Base-by-base conservation (phyloP, 2,797 vertebrate species). In the Bradypodion pumilum region DNA sequence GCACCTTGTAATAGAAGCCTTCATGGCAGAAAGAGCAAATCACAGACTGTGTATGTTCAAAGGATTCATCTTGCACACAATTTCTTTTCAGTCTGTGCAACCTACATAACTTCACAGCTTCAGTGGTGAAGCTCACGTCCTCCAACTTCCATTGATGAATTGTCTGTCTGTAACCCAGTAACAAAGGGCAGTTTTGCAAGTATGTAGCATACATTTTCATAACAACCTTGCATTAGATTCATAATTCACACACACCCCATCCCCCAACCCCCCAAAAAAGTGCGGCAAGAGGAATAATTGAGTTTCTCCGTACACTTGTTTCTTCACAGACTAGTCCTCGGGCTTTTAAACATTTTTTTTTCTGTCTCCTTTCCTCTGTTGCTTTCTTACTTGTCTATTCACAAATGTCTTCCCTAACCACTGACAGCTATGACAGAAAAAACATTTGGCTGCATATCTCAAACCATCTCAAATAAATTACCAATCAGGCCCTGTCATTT, bases 171-270 rank as follows among this genome's bases (percentile, higher is more conserved):
- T 84, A 82, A 80, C 37, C 74, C 72, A 74, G 81, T 92, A 91
- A 93, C 87, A 69, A 93, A 81, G 27, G 78, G 44, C 74, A 85
- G 76, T 90, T 92, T 90, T 89, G 90, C 86, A 88, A 84, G 83
- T 78, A 66, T 73, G 87, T 82, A 52, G 49, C 85, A 93, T 91
- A 72, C 90, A 92, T 93, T 94, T 92, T 92, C 92, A 60, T 80
- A 90, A 87, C 37, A 91, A 68, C 60, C 78, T 10, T 86, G 91
- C 69, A 78, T 74, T 84, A 84, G 83, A 78, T 93, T 88, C 87
- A 62, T 87, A 92, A 90, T 92, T 46, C 63, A 73, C 89, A n/a
- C 80, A 66, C n/a, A 12, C 12, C 37, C 44, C 85, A 85, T 84
- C 75, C n/a, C n/a, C 89, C 80, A 66, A n/a, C 12, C 12, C 37